Evolutionary conservation across 1,140 invertebrate genomes (phyloP).

Genomic region (Sinella curviseta): DNA sequence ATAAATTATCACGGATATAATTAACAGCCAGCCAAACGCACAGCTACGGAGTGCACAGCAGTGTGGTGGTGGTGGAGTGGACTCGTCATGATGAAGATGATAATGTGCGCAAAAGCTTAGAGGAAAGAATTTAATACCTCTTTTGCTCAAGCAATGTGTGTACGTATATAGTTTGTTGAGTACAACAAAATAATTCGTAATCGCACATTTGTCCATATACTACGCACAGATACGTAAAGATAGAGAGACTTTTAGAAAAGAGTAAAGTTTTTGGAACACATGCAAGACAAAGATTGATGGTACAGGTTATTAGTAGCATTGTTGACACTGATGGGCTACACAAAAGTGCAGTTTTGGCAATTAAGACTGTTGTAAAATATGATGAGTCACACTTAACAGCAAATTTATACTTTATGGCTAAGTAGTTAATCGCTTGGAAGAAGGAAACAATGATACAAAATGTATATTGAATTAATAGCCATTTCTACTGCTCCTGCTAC

Average conservation of each 20-base stretch:
- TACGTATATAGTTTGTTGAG: too few relatives aligned
- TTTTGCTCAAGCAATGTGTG: too few relatives aligned
- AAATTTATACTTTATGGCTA: constrained; percentile 20
- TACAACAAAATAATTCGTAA: too few relatives aligned
- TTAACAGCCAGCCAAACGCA: too few relatives aligned
- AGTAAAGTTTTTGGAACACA: neutral
- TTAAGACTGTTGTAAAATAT: constrained; percentile 12
- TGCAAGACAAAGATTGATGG: constrained; percentile 14
- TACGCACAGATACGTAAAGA: too few relatives aligned
- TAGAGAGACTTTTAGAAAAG: neutral
- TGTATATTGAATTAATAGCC: neutral
- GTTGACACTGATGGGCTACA: constrained; percentile 11
- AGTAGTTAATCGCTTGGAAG: constrained; percentile 8
- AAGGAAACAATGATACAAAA: constrained; percentile 4
- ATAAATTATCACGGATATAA: neutral
- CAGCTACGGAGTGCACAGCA: too few relatives aligned
- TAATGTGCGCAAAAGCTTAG: too few relatives aligned
- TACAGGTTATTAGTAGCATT: constrained; percentile 12
- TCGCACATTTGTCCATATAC: too few relatives aligned
- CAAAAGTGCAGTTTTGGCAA: neutral
- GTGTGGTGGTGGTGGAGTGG: too few relatives aligned
- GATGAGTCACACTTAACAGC: constrained; percentile 13
- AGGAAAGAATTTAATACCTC: too few relatives aligned
- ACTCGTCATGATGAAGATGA: too few relatives aligned
- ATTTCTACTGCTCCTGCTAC: neutral